Base-by-base conservation (phyloP, 2,113 vertebrate species). In the Tautogolabrus adspersus region DNA sequence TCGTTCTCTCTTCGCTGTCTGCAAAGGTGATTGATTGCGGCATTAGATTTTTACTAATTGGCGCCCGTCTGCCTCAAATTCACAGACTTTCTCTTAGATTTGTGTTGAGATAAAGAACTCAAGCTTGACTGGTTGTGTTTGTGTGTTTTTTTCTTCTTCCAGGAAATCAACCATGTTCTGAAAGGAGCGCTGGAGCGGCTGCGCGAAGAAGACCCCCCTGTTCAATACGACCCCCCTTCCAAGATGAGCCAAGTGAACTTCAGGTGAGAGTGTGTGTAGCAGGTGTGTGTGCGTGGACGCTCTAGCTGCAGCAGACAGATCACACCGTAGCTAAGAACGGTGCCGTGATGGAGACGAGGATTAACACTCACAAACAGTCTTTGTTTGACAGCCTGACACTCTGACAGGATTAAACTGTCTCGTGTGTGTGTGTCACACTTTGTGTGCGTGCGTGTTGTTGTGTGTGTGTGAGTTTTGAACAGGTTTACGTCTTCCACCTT, bases 1-100 rank as follows among this genome's bases (percentile, higher is more conserved):
- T 56, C 55, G 34, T n/a, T 59, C 77, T 66, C 44, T 38, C 59
- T 37, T 80, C 76, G 11, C 49, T 38, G 44, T 63, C 78, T 12
- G 5, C 37, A 30, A 55, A 87, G 87, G 87, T 93, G 90, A 93
- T 87, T 85, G 90, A 88, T 83, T 77, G 52, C 8, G 60, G 52
- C 49, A 21, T 55, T 47, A 16, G 62, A 58, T 79, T 42, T 81
- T 70, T 30, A 1, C 58, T 87, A 81, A 87, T 79, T 85, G 58
- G 44, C 16, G 51, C 18, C 42, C 3, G 84, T 77, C 81, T 87
- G 86, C 69, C 22, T 60, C 19, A 3, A 21, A 18, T 13, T 30
- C 10, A 1, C 56, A 2, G 15, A 47, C 55, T 10, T n/a, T 40
- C 3, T 16, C 13, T 16, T 3, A 5, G 13, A 1, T 47, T 5